These are phyloP conservation scores for Lepus europaeus DNA, from an alignment of 2,113 vertebrate species.

Conservation along the genomic window DNA sequence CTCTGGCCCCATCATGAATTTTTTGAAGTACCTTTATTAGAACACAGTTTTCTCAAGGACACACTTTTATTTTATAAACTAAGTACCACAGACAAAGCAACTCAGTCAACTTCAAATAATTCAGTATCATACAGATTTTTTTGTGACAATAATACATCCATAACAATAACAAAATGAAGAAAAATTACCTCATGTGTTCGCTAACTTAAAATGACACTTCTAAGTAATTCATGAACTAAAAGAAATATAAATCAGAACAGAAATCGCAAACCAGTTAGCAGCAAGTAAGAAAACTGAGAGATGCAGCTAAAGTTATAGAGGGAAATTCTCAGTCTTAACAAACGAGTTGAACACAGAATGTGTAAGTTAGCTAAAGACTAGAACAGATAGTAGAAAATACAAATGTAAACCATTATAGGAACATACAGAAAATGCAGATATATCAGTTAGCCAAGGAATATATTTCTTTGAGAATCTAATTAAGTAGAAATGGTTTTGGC, in stretches of 20 bases:
- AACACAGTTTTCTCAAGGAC: not conserved
- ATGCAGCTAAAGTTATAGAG: not conserved
- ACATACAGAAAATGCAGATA: conserved; percentile 5
- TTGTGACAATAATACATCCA: not conserved
- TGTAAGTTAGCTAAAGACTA: not conserved
- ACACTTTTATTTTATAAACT: not conserved
- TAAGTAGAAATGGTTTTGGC: not conserved
- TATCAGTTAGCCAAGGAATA: not conserved
- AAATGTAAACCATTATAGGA: not conserved
- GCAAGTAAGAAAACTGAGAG: not conserved
- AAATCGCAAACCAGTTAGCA: not conserved
- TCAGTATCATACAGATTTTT: not conserved
- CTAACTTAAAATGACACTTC: not conserved
- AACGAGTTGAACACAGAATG: not conserved
- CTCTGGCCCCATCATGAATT: too few relatives aligned
- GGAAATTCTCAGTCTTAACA: not conserved
- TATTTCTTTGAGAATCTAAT: not conserved
- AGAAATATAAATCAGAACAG: not conserved
- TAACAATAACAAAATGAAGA: not conserved
- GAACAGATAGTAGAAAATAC: not conserved
- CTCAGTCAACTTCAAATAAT: not conserved
- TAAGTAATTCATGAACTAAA: not conserved
- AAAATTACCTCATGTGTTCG: not conserved
- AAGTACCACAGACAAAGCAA: not conserved
- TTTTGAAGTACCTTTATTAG: too few relatives aligned